Base-by-base conservation (phyloP, 2,113 vertebrate species). In the Bubo bubo region DNA sequence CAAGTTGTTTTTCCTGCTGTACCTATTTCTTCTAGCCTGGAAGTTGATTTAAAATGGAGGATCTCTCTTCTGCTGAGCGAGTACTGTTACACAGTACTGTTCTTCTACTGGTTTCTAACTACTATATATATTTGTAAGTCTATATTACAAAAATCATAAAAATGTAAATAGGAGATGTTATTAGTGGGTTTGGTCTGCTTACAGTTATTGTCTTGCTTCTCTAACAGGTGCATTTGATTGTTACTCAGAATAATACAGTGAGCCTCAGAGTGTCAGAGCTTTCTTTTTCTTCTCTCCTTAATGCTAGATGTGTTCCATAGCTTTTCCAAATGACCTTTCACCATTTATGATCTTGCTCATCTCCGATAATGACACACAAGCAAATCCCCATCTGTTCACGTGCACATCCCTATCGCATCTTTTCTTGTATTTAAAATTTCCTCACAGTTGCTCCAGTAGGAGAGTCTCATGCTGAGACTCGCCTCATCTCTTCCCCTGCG, bases 311-410 rank as follows among this genome's bases (percentile, higher is more conserved):
- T 81, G 81, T 81, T 49, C 64, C 0, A 3, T 72, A 73, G 72
- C 52, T 95, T 85, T 97, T 97, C 91, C 88, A 87, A 68, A 68
- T 86, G 88, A 88, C 72, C 94, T 89, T 86, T 84, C 86, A 86
- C 88, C 86, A 77, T 89, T 81, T 41, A 56, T 92, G 49, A 75
- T 92, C 79, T 87, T 39, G 34, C 52, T 92, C 1, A 0, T 89
- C 49, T 68, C 73, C 91, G 73, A 58, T 56, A 68, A 79, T 37
- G 94, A 82, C 93, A 89, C 80, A 27, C 53, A 39, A 58, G 70
- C 77, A 94, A 91, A 94, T 91, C 70, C 45, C 88, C 80, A 91
- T 95, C 83, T 95, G 93, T 91, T 93, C 76, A 55, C n/a, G 2
- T 37, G 34, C 45, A 13, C 77, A 53, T 53, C 70, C 49, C 39